phyloP scores from a whole-genome alignment of 2,113 vertebrate species.

The Oryzias celebensis region DNA sequence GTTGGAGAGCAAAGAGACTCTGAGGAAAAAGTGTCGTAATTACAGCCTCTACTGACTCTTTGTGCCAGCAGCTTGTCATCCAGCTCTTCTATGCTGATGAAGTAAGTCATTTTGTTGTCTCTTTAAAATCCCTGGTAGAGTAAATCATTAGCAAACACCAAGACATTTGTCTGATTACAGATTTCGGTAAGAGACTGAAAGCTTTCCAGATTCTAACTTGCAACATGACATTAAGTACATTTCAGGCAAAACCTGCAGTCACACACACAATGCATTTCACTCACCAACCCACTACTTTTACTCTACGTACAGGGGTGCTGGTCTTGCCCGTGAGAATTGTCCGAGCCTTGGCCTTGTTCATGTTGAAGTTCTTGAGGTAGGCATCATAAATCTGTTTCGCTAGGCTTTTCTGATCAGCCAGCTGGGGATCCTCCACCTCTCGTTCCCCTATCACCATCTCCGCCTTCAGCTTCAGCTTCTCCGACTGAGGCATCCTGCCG shows the following conservation, averaged over 20 bases:
- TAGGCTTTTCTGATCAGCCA: conserved; percentile 90
- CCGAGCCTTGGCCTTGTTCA: conserved; percentile 97
- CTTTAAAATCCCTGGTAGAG: conserved; percentile 25
- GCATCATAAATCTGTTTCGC: conserved; percentile 93
- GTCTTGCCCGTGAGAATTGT: conserved; percentile 94
- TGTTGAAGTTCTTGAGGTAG: conserved; percentile 97
- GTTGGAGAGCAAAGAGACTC: conserved; percentile 2
- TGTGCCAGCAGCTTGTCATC: conserved; percentile 36
- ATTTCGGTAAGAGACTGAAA: conserved; percentile 19
- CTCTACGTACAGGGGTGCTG: conserved; percentile 86
- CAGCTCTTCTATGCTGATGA: conserved; percentile 29
- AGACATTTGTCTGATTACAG: conserved; percentile 43
- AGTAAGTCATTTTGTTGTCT: conserved; percentile 54
- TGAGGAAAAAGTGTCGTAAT: conserved; percentile 11
- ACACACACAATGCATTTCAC: conserved; percentile 23
- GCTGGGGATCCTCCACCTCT: conserved; percentile 81
- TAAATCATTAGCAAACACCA: conserved; percentile 29
- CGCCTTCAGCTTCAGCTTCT: conserved; percentile 95
- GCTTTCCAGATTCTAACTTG: conserved; percentile 23
- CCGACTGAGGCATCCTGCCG: conserved; percentile 95
- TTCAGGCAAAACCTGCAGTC: conserved; percentile 32
- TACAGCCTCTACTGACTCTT: conserved; percentile 21
- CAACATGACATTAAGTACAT: conserved; percentile 12
- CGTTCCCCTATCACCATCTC: conserved; percentile 89
- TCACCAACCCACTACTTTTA: conserved; percentile 39